phyloP scores from a whole-genome alignment of 2,113 vertebrate species.

The Stegastes partitus region DNA sequence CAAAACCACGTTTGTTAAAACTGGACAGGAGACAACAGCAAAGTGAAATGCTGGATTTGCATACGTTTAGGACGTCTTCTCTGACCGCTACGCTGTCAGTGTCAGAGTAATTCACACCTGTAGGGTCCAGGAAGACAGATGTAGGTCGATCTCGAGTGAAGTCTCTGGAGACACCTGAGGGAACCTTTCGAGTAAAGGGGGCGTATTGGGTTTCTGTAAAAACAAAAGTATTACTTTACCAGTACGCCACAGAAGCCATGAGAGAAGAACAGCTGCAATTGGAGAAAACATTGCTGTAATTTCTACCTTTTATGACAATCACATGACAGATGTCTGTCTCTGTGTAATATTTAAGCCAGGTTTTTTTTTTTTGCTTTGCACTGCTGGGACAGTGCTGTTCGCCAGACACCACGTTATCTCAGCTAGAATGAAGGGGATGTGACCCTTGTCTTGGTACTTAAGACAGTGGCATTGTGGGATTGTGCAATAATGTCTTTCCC shows the following conservation, averaged over 20 bases:
- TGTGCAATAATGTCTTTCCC: conserved; percentile 85
- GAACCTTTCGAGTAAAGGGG: conserved; percentile 10
- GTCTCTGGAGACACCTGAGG: conserved; percentile 33
- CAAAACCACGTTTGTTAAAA: neutral
- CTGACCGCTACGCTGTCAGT: conserved; percentile 33
- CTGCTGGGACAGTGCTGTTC: conserved; percentile 81
- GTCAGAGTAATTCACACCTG: conserved; percentile 47
- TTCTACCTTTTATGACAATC: conserved; percentile 64
- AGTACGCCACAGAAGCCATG: conserved; percentile 8
- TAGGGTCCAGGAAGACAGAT: conserved; percentile 50
- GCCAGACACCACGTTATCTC: conserved; percentile 46
- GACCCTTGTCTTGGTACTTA: conserved; percentile 67
- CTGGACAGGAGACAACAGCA: conserved; percentile 32
- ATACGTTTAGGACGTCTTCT: neutral
- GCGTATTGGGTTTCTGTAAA: conserved; percentile 48
- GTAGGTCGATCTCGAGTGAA: conserved; percentile 36
- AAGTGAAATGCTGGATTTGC: conserved; percentile 33
- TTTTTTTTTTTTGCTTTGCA: conserved; percentile 64
- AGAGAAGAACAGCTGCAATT: conserved; percentile 11
- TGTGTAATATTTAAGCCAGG: conserved; percentile 40
- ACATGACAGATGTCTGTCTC: conserved; percentile 21
- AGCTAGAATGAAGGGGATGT: conserved; percentile 41
- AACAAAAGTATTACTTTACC: conserved; percentile 16
- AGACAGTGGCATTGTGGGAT: conserved; percentile 76
- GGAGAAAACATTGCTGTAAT: neutral